These are phyloP conservation scores for Drosophila mercatorum DNA, from an alignment of 2,888 invertebrate species.

Conservation along the genomic window DNA sequence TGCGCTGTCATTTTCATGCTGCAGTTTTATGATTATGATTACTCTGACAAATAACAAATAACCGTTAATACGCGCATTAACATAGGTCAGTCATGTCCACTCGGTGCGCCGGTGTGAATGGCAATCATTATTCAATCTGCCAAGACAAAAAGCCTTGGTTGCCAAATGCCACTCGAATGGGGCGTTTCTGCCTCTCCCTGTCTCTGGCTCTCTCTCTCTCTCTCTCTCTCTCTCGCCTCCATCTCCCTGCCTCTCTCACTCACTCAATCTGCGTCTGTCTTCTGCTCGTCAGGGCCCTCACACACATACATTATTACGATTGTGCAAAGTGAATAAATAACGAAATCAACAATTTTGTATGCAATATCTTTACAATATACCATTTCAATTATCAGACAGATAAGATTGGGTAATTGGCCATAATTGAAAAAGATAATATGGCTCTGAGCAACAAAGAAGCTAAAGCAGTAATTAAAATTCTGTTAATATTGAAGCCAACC, in stretches of 20 bases:
- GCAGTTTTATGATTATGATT: slow-evolving; percentile 59
- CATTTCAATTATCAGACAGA: slow-evolving; percentile 28
- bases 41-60: slow-evolving; percentile 72
- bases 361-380: slow-evolving; percentile 21
- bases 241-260: not conserved
- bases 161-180: slow-evolving; percentile 64
- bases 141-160: slow-evolving; percentile 61
- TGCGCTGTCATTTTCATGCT: slow-evolving; percentile 53
- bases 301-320: slow-evolving; percentile 12
- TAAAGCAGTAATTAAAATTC: not conserved
- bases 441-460: not conserved
- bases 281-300: slow-evolving; percentile 14
- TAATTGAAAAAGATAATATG: slow-evolving; percentile 19
- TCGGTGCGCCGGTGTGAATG: slow-evolving; percentile 52
- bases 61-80: slow-evolving; percentile 68
- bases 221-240: not conserved
- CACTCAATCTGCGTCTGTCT: not conserved
- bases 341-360: slow-evolving; percentile 9
- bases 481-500: not conserved
- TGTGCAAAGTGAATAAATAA: slow-evolving; percentile 30
- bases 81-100: slow-evolving; percentile 69
- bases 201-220: not conserved
- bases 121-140: slow-evolving; percentile 66
- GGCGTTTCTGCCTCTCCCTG: slow-evolving; percentile 20
- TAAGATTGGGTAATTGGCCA: slow-evolving; percentile 21